Base-by-base conservation (phyloP, 2,888 invertebrate genomes). In the Girardia tigrina region DNA sequence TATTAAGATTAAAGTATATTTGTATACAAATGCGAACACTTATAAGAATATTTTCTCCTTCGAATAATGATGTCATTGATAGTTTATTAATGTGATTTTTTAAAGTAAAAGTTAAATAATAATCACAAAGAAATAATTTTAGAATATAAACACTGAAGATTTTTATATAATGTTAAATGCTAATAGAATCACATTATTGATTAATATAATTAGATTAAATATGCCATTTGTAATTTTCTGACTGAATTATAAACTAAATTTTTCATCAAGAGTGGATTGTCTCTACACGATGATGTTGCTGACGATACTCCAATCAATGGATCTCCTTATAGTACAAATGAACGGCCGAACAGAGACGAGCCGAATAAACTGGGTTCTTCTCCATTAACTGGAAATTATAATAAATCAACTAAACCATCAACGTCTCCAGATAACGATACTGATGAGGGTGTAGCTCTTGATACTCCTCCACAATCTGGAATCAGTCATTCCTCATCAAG, bases 311-410 rank as follows among this genome's bases (percentile, higher is more conserved):
- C 56, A 56, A 56, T 56, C n/a, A 56, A 56, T 16, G 56, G 56
- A 56, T 56, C 56, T 56, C 56, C 56, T 20, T 56, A 56, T 56
- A 56, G 56, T n/a, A 56, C 56, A 56, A 56, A 56, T 56, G 56
- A 56, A 56, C 56, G 56, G n/a, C 56, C 56, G 23, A 4, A 4
- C 23, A 56, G 56, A 56, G 56, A 56, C 56, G 56, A 56, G n/a
- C 23, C 56, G n/a, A 56, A 56, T 56, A 56, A 56, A 56, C n/a
- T 56, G n/a, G 56, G 56, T 8, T 56, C 56, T 8, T 56, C 56
- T n/a, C 56, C 56, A 16, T n/a, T 56, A 12, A 56, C 56, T 12
- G 56, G 56, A 56, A 56, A 56, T n/a, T 56, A 56, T 56, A 56
- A n/a, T n/a, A 56, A 56, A 56, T 23, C 56, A 8, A 56, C n/a